Percentiles rank a stretch among this genome's conserved stretches.
phyloP scores from a whole-genome alignment of 2,888 invertebrate genomes.

The Euplagia quadripunctaria region DNA sequence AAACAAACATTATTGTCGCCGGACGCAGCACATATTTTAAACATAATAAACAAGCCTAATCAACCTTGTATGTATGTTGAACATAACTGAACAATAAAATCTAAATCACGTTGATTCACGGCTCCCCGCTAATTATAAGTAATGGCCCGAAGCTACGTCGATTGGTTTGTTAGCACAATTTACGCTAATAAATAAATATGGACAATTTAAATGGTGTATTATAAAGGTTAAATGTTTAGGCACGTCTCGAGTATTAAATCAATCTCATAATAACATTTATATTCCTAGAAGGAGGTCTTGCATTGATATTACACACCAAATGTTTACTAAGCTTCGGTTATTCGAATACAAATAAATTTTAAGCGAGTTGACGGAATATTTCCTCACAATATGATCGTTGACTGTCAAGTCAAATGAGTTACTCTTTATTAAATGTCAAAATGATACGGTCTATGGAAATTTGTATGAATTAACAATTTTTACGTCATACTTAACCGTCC shows the following conservation, averaged over 20 bases:
- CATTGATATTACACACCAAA: neutral
- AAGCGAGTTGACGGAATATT: neutral
- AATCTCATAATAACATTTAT: neutral
- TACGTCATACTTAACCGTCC: no score
- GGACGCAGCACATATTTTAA: neutral
- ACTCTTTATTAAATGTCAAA: no score
- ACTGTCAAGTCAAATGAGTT: no score
- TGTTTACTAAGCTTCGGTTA: neutral
- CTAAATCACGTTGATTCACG: constrained; percentile 12
- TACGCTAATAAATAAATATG: constrained; percentile 32
- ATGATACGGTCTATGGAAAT: no score
- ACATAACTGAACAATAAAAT: constrained; percentile 13
- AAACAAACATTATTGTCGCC: neutral
- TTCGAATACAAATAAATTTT: neutral
- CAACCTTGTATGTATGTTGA: neutral
- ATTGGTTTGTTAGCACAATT: constrained; percentile 31
- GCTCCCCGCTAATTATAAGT: constrained; percentile 33
- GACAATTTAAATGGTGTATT: constrained; percentile 3
- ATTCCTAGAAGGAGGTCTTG: neutral
- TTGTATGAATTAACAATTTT: no score
- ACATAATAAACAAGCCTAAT: neutral
- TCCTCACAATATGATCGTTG: neutral
- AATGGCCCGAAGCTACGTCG: constrained; percentile 33
- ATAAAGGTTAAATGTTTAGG: neutral
- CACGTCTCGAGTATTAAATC: neutral